These are phyloP conservation scores for Asteroscopus sphinx DNA, from an alignment of 2,888 invertebrate genomes.

Conservation along the genomic window DNA sequence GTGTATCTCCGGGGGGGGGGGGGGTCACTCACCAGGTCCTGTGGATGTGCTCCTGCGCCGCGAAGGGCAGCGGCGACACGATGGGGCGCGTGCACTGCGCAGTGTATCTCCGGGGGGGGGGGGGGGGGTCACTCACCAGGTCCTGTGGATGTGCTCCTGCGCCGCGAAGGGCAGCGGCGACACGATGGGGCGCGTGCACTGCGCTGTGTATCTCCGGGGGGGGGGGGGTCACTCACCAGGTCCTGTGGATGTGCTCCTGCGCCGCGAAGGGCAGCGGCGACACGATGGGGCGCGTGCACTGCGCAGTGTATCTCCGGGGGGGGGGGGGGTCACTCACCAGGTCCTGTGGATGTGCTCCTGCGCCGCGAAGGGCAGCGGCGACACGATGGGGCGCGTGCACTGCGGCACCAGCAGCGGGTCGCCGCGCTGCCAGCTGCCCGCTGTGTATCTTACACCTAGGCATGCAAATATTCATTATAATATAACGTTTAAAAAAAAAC, in stretches of 20 bases:
- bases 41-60: conserved; percentile 53
- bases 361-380: conserved; percentile 66
- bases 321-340: conserved; percentile 34
- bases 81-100: conserved; percentile 64
- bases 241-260: conserved; percentile 46
- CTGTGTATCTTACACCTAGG: conserved; percentile 80
- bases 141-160: conserved; percentile 46
- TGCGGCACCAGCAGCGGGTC: conserved; percentile 74
- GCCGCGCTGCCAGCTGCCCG: conserved; percentile 80
- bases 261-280: conserved; percentile 66
- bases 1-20: conserved; percentile 72
- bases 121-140: conserved; percentile 25
- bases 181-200: conserved; percentile 68
- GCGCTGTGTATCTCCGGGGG: conserved; percentile 72
- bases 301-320: conserved; percentile 72
- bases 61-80: conserved; percentile 70
- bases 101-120: conserved; percentile 75
- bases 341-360: conserved; percentile 48
- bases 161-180: conserved; percentile 66
- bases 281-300: conserved; percentile 68
- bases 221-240: conserved; percentile 25
- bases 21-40: conserved; percentile 15
- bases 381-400: conserved; percentile 68
- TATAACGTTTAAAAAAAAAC: too few relatives aligned
- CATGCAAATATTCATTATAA: not conserved